Evolutionary conservation across 2,113 vertebrate genomes (phyloP).

Genomic region (Henicopernis longicauda): DNA sequence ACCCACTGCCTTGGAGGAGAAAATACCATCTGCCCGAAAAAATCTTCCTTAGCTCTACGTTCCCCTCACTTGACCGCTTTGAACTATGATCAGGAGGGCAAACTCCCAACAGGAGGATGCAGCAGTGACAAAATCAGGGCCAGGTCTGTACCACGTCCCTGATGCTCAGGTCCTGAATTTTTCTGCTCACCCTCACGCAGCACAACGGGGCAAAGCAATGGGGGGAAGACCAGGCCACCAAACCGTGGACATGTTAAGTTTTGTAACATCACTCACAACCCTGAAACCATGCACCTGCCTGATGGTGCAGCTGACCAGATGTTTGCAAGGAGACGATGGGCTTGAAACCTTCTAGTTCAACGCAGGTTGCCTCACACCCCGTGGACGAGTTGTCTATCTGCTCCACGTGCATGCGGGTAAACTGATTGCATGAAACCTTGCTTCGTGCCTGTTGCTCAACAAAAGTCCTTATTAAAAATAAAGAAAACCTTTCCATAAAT

Average conservation of each 20-base stretch:
- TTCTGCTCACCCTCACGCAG: neutral
- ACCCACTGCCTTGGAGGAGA: neutral
- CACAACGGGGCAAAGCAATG: neutral
- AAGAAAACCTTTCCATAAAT: neutral
- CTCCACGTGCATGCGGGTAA: accelerated
- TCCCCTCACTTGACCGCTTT: neutral
- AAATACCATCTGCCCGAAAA: accelerated
- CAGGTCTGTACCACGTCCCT: neutral
- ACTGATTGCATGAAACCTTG: neutral
- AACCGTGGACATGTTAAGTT: neutral
- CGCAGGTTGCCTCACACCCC: too few relatives aligned
- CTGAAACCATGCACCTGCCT: neutral
- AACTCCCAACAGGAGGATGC: neutral
- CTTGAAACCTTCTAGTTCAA: neutral
- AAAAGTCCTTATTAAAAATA: neutral
- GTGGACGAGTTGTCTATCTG: neutral
- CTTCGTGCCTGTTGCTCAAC: neutral
- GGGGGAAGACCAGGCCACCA: neutral
- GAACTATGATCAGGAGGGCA: too few relatives aligned
- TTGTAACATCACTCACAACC: neutral
- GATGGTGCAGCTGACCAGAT: neutral
- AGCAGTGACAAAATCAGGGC: neutral
- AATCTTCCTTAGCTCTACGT: too few relatives aligned
- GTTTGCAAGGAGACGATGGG: neutral
- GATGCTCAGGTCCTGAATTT: neutral